These are phyloP conservation scores for Himalopsyche tibetana DNA, from an alignment of 2,888 invertebrate species.

Conservation along the genomic window DNA sequence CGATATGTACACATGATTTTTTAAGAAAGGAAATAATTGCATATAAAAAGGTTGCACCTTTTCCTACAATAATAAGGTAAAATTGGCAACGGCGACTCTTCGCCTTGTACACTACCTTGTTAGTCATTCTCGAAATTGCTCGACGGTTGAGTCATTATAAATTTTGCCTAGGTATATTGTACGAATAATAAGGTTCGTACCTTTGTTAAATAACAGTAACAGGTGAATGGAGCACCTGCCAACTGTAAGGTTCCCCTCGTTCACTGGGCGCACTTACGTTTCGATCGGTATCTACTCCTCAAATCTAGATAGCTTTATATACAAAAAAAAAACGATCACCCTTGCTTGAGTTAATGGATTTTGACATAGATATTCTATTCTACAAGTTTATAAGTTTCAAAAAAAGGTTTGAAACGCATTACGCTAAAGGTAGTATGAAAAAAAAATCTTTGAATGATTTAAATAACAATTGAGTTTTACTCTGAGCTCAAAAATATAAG, in stretches of 20 bases:
- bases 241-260: slow-evolving; percentile 44
- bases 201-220: slow-evolving; percentile 56
- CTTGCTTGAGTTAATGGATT: slow-evolving; percentile 10
- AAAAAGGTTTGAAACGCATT: not conserved
- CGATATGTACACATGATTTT: no score
- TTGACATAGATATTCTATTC: not conserved
- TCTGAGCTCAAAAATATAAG: no score
- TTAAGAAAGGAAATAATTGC: no score
- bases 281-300: slow-evolving; percentile 46
- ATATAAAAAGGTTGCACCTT: slow-evolving; percentile 4
- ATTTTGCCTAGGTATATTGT: slow-evolving; percentile 38
- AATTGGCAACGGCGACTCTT: slow-evolving; percentile 27
- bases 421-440: no score
- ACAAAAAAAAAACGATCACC: slow-evolving; percentile 49
- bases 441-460: no score
- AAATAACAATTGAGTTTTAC: no score
- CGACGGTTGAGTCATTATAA: slow-evolving; percentile 34
- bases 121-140: slow-evolving; percentile 33
- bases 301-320: slow-evolving; percentile 54
- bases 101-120: not conserved
- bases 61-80: not conserved
- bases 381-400: not conserved
- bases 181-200: slow-evolving; percentile 46
- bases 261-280: slow-evolving; percentile 49
- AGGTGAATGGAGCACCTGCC: slow-evolving; percentile 65